Evolutionary conservation across 2,888 invertebrate genomes (phyloP), one percentile per base, ranked within the genome.

Genomic region (Uropetala carovei): DNA sequence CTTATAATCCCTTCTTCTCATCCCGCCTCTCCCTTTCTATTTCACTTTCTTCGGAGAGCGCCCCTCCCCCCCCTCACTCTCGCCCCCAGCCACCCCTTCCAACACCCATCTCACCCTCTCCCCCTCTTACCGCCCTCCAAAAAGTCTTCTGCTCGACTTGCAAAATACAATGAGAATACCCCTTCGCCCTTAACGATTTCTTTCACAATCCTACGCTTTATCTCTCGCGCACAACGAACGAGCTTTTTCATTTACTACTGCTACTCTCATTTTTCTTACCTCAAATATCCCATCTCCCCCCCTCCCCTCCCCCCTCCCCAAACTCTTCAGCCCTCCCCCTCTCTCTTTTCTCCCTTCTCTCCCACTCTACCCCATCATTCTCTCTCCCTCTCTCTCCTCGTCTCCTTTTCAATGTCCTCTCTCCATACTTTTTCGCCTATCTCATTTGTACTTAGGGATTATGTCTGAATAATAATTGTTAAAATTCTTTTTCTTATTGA

Each of bases 181-280:
- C 68, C 83, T n/a, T 16, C 83, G 83, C 83, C 43, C 57, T n/a
- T 89, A 89, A 64, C 89, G 89, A 89, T 89, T 89, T 89, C 89
- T 89, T 68, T 68, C 18, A 43, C 89, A 64, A 30, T 64, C 83
- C 43, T 83, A 57, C 57, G 56, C 89, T 43, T 89, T 89, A 75
- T 89, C 60, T 89, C 89, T 60, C 83, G 18, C 83, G 56, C 83
- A 56, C 83, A 83, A 43, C 89, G 60, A 89, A 89, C 89, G 64
- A 64, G 68, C 68, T 89, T 89, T 89, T 64, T 89, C 89, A 89
- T 89, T 89, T 89, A 43, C 43, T 68, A 64, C 64, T 64, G n/a
- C 89, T 18, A 43, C 64, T 89, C 30, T 64, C 43, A 60, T 43
- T 89, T 89, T 89, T n/a, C 89, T n/a, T 16, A 18, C 27, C 68